Percentiles rank a stretch among this genome's conserved stretches.
These are phyloP conservation scores for Eptatretus atami DNA, from an alignment of 2,797 vertebrate species.

Conservation along the genomic window DNA sequence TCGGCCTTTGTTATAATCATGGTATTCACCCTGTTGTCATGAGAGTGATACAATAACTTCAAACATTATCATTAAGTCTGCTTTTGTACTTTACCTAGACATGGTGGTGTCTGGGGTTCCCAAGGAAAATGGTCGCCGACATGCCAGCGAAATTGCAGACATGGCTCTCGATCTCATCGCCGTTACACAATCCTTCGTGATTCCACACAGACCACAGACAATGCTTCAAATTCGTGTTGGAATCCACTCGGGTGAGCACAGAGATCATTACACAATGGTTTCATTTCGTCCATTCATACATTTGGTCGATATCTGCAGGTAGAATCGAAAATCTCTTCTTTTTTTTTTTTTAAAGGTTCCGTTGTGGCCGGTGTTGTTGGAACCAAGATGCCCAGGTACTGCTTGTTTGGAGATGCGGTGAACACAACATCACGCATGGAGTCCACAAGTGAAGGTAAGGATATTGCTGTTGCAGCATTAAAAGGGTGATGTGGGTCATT, in stretches of 20 bases:
- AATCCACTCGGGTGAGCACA: slow-evolving; percentile 29
- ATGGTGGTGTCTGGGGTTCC: slow-evolving; percentile 40
- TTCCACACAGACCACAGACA: slow-evolving; percentile 29
- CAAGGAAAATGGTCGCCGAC: slow-evolving; percentile 27
- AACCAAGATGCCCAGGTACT: slow-evolving; percentile 70
- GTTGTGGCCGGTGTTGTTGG: slow-evolving; percentile 55
- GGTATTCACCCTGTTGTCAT: too few relatives aligned
- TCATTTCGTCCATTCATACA: too few relatives aligned
- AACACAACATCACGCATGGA: slow-evolving; percentile 69
- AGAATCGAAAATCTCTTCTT: too few relatives aligned
- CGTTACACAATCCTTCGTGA: slow-evolving; percentile 30
- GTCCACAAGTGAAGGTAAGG: slow-evolving; percentile 38
- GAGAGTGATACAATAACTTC: too few relatives aligned
- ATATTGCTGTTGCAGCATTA: background rate
- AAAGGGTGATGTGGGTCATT: background rate
- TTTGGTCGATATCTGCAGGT: too few relatives aligned
- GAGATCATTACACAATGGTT: too few relatives aligned
- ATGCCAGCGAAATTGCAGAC: slow-evolving; percentile 28
- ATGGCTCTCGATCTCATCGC: slow-evolving; percentile 37
- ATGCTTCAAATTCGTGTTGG: slow-evolving; percentile 34
- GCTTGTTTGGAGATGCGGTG: slow-evolving; percentile 57
- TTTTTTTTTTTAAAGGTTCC: slow-evolving; percentile 17
- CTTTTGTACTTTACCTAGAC: slow-evolving; percentile 16
- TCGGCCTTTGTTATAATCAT: too few relatives aligned
- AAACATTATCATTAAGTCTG: background rate